Conservation (phyloP, 2,113 vertebrate genomes). For the Hyperoodon ampullatus region DNA sequence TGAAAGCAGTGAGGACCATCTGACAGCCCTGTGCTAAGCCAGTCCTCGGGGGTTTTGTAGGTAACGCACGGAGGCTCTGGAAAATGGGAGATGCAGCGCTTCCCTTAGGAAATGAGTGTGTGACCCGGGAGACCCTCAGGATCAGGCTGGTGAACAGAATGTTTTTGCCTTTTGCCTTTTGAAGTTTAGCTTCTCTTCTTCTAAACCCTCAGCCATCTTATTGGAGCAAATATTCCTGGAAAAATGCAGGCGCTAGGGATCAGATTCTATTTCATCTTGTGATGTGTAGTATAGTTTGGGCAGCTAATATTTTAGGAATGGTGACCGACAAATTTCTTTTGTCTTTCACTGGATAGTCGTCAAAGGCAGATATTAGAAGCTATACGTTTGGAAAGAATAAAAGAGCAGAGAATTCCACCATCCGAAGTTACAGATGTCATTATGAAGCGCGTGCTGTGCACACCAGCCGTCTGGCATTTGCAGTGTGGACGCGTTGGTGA, state of each 20-base stretch:
- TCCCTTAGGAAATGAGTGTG: slow-evolving; percentile 61
- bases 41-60: slow-evolving; percentile 64
- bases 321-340: not conserved
- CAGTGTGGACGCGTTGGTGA: not conserved
- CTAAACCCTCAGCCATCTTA: not conserved
- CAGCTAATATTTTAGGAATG: not conserved
- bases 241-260: not conserved
- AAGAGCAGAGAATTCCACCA: not conserved
- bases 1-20: slow-evolving; percentile 72
- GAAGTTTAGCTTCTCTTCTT: slow-evolving; percentile 43
- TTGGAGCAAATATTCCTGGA: not conserved
- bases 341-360: not conserved
- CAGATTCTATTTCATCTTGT: not conserved
- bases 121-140: slow-evolving; percentile 23
- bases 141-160: not conserved
- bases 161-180: slow-evolving; percentile 42
- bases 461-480: not conserved
- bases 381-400: slow-evolving; percentile 1
- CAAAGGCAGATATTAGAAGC: slow-evolving; percentile 48
- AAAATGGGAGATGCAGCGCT: slow-evolving; percentile 23
- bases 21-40: slow-evolving; percentile 4
- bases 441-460: not conserved
- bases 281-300: not conserved
- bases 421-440: slow-evolving; percentile 30
- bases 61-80: slow-evolving; percentile 49